Base-by-base conservation (phyloP, 1,140 invertebrate genomes). In the Drosophila asahinai region DNA sequence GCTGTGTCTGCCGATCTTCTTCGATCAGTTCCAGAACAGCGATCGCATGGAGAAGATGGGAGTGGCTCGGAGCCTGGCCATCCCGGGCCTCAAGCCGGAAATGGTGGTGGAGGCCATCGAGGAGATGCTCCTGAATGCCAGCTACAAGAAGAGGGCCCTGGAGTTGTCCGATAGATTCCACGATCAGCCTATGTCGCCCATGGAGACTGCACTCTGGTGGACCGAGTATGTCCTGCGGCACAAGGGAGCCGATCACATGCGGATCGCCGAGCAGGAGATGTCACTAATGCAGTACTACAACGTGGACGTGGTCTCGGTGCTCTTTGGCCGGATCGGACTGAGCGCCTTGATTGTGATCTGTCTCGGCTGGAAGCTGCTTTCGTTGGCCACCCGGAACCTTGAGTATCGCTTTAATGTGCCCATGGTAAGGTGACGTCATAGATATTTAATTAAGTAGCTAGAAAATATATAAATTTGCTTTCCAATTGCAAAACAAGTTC, bases 191-290 rank as follows among this genome's bases (percentile, higher is more conserved):
- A 80, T 94, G 74, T 84, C 91, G 3, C 93, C 95, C 1, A 71
- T 95, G 43, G 94, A 95, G 11, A 94, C 93, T 0, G 94, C 95
- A 1, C 86, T 95, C 17, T 95, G 94, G 91, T 96, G 95, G 95
- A 94, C 94, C 0, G 95, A 96, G 77, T 95, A 95, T 70, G 93
- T 95, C 78, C 83, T 64, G 65, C 89, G 90, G 1, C 78, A 92
- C 47, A 75, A 81, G 1, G 81, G 83, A 11, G 94, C 94, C 5
- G 74, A 81, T 7, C 92, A 94, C 67, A 90, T 94, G 61, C 91
- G 93, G 0, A 89, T 94, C 17, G 86, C 93, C n/a, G 87, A 92
- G 7, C 78, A 84, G 51, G 81, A 91, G n/a, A 60, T 91, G 55
- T 81, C 82, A 4, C 58, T 91, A 3, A 58, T 91, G 58, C 86